Base-by-base conservation (phyloP, 2,113 vertebrate species). In the Paralichthys olivaceus region DNA sequence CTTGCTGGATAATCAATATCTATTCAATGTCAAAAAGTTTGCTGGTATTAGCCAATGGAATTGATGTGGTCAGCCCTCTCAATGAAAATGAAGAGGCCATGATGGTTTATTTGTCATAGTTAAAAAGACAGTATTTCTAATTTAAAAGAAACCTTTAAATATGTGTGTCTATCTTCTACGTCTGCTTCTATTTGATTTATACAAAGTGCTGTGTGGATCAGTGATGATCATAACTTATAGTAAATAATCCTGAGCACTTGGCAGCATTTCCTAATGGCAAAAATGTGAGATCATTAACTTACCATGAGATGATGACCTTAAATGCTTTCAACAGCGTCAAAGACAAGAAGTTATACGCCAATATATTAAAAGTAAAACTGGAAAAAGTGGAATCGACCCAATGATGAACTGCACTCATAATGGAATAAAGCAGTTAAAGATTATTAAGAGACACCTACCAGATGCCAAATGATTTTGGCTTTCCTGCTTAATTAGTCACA, bases 201-300 rank as follows among this genome's bases (percentile, higher is more conserved):
- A 58, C 56, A 29, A 58, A 20, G 9, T 37, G 29, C 19, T 29
- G 19, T 60, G 58, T 34, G 28, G 20, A 12, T 60, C 32, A 67
- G 15, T 19, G 53, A 53, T 22, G 54, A 45, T 53, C 32, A 23
- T 64, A 45, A 67, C 53, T 79, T 76, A 20, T 51, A 73, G 56
- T 15, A 43, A 77, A 4, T 53, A 58, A 25, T 54, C 59, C 57
- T 56, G 59, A 73, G 71, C 56, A 59, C 56, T 72, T 83, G 69
- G 49, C 68, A 57, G 64, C 56, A 64, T 69, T 77, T 66, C 60
- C 43, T 47, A 71, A 85, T 76, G 45, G 61, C 77, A 66, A 40
- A 14, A 63, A 64, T 70, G 55, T 69, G 61, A 75, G 72, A 87
- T 87, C 45, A 77, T 87, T 90, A 86, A 84, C 78, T 82, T 64